A percentile compares a stretch with the other conserved stretches of the same genome.
Conservation (phyloP, 1,140 invertebrate species). For the Brachionus rotundiformis region DNA sequence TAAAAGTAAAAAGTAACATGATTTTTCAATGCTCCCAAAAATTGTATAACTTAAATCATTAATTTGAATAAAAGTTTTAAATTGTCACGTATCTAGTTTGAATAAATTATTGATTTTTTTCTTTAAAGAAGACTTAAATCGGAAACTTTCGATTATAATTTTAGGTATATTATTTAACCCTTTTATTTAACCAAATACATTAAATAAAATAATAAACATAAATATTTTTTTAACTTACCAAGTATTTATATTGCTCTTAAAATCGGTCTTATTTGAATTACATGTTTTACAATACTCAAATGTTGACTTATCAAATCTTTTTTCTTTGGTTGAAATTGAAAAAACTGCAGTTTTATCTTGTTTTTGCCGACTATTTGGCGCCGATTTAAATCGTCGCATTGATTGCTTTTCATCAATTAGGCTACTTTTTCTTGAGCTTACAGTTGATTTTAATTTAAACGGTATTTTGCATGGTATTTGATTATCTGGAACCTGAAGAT, state of each 20-base stretch:
- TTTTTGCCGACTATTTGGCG: background rate
- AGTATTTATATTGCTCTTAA: background rate
- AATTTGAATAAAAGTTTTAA: slow-evolving; percentile 3
- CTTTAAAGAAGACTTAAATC: background rate
- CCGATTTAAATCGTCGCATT: background rate
- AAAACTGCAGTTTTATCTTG: background rate
- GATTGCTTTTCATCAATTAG: background rate
- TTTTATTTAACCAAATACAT: background rate
- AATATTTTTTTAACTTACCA: background rate
- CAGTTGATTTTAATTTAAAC: slow-evolving; percentile 5
- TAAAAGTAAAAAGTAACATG: background rate
- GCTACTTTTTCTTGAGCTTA: slow-evolving; percentile 4
- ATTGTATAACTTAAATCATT: background rate
- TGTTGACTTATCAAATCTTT: background rate
- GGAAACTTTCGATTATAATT: background rate
- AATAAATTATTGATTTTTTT: slow-evolving; percentile 19
- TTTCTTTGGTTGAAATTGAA: background rate
- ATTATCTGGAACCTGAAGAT: background rate
- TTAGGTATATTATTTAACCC: background rate
- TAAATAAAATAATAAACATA: background rate
- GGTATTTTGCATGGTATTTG: background rate
- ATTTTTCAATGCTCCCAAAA: background rate
- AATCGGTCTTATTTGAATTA: background rate
- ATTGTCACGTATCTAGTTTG: background rate
- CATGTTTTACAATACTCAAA: background rate